Conservation (phyloP, 2,113 vertebrate species). For the Struthio camelus region DNA sequence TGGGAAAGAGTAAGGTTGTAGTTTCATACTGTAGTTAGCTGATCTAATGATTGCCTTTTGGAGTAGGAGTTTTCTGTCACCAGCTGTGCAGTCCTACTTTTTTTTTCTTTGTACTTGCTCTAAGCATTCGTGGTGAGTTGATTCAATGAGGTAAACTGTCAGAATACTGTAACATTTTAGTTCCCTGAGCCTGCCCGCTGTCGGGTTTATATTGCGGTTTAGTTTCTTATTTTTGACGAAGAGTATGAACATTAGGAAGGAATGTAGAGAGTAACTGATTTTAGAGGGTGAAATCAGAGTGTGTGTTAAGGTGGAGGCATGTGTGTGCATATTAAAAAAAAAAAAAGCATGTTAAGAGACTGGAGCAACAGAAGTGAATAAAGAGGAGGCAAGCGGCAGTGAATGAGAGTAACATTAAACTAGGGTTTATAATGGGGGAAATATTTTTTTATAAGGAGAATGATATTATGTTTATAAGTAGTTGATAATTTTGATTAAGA, state of each 20-base stretch:
- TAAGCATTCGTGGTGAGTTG: not conserved
- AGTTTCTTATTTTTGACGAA: not conserved
- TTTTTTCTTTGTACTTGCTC: not conserved
- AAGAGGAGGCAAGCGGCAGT: not conserved
- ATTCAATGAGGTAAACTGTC: not conserved
- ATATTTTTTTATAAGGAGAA: not conserved
- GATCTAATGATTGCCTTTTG: not conserved
- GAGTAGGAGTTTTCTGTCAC: not conserved
- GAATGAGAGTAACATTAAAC: not conserved
- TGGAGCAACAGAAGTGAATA: not conserved
- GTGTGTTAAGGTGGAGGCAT: not conserved
- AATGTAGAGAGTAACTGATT: not conserved
- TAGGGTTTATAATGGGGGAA: not conserved
- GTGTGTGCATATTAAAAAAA: not conserved
- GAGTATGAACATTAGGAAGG: not conserved
- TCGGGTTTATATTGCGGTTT: not conserved
- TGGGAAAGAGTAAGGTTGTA: not conserved
- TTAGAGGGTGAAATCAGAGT: not conserved
- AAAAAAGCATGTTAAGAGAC: not conserved
- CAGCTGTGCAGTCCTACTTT: not conserved
- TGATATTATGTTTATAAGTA: not conserved
- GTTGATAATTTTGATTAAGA: not conserved
- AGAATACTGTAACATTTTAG: not conserved
- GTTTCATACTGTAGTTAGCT: not conserved
- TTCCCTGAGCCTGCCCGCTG: not conserved